Base-by-base conservation (phyloP, 2,113 vertebrate species). In the Opisthocomus hoazin region DNA sequence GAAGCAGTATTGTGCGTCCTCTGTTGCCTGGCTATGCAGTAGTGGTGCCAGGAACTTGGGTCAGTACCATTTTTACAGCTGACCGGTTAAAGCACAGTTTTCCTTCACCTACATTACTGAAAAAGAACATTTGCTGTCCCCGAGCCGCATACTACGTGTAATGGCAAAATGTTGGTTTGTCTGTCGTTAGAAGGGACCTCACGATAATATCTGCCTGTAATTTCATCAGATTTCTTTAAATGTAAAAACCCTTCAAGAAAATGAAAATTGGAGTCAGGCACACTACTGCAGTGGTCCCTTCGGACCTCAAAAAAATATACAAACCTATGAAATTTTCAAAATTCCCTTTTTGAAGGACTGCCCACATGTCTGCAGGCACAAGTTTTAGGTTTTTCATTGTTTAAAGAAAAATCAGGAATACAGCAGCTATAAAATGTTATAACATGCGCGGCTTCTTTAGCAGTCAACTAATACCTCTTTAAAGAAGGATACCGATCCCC, bases 61-160 rank as follows among this genome's bases (percentile, higher is more conserved):
- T 7, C 9, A 46, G 43, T 17, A n/a, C 23, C 16, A 29, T 19
- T 36, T 37, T 36, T 22, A 56, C 16, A 4, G 1, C 17, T 81
- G 22, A 18, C 15, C 29, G 4, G 2, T 45, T 58, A 78, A 68
- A 26, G 26, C 12, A 22, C 3, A 2, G 34, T 83, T 69, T 64
- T 32, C 13, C 36, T 57, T 83, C 27, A 24, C 8, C 26, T 46
- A 8, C 1, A 0, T 15, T 10, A 12, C 8, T 20, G 24, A 45
- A 13, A 15, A 50, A 12, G 21, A 21, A 2, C 4, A 5, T 7
- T 0, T 10, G 3, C 14, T 22, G 7, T 16, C 64, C 57, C 65
- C 0, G 2, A 64, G 87, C 29, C 65, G 27, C 13, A 1, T 15
- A 0, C 11, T 9, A 9, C 2, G 3, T 19, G 11, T 17, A 24